Percentiles rank a stretch among this genome's conserved stretches.
Evolutionary conservation across 2,888 invertebrate genomes (phyloP).

Genomic region (Lithophane ornitopus): DNA sequence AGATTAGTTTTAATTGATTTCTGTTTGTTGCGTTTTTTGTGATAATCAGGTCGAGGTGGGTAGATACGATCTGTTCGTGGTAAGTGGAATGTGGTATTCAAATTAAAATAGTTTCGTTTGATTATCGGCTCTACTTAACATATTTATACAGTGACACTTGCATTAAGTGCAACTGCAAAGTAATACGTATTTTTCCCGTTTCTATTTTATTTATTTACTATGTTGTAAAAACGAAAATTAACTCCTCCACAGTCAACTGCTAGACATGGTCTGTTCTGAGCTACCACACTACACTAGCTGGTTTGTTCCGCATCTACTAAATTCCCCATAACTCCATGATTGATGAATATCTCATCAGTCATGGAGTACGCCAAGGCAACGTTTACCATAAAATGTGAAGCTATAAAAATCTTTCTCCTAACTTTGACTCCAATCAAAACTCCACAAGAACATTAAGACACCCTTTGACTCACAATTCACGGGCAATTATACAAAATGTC

Average conservation of each 20-base stretch:
- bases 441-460: slow-evolving; percentile 48
- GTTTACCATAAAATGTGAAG: not conserved
- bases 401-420: slow-evolving; percentile 38
- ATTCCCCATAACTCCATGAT: not conserved
- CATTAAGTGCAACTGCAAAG: not conserved
- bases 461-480: slow-evolving; percentile 58
- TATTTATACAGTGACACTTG: not conserved
- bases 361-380: not conserved
- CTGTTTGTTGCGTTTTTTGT: slow-evolving; percentile 67
- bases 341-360: not conserved
- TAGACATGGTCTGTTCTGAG: not conserved
- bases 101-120: slow-evolving; percentile 55
- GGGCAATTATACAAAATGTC: slow-evolving; percentile 56
- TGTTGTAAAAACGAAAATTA: not conserved
- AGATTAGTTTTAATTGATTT: slow-evolving; percentile 68
- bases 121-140: slow-evolving; percentile 40
- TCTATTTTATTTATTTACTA: too few species aligned
- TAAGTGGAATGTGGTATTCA: slow-evolving; percentile 62
- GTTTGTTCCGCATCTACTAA: too few species aligned
- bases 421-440: slow-evolving; percentile 47
- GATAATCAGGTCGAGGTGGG: slow-evolving; percentile 54
- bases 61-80: slow-evolving; percentile 52
- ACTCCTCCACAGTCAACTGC: not conserved
- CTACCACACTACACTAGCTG: too few species aligned
- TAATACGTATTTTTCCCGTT: not conserved